Base-by-base conservation (phyloP, 2,113 vertebrate genomes). In the Nothoprocta pentlandii region DNA sequence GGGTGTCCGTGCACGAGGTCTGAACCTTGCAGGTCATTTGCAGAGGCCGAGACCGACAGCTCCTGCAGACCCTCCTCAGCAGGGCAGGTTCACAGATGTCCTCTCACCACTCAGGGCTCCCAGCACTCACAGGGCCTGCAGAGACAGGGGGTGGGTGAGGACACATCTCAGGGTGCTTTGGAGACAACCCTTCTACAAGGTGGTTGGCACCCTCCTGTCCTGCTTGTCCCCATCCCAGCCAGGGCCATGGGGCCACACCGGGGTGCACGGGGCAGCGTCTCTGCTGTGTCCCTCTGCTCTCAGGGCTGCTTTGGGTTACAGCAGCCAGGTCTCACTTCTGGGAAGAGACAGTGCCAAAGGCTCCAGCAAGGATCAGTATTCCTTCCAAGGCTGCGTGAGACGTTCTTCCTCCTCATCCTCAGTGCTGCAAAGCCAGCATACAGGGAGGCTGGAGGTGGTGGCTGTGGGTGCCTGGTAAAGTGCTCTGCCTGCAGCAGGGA, bases 21-120 rank as follows among this genome's bases (percentile, higher is more conserved):
- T 22, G 26, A 11, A 47, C 15, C 46, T 32, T 34, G 51, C 14
- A 16, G 39, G 12, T 22, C 3, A 0, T 8, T 51, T 22, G 5
- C 3, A 3, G 26, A n/a, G 62, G 41, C 46, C 0, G 1, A 61
- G 34, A n/a, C 41, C 0, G 0, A 4, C 1, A 2, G 28, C 67
- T 11, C 3, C 8, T 13, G 20, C 30, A 0, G 4, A 70, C 32
- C 66, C 46, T 23, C 32, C 28, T 67, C 13, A 2, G 5, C 16
- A 4, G 53, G 59, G 75, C 56, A 19, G 19, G 9, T 3, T 7
- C 41, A 12, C 70, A 51, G 23, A 82, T 32, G n/a, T 41, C 78
- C 25, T 34, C 14, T 67, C 62, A 39, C 0, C 0, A 2, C 1
- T 8, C 0, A 2, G n/a, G 44, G 10, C 66, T 30, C 11, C 1